Conservation (phyloP, 2,888 invertebrate genomes). For the Zaprionus lineosus region DNA sequence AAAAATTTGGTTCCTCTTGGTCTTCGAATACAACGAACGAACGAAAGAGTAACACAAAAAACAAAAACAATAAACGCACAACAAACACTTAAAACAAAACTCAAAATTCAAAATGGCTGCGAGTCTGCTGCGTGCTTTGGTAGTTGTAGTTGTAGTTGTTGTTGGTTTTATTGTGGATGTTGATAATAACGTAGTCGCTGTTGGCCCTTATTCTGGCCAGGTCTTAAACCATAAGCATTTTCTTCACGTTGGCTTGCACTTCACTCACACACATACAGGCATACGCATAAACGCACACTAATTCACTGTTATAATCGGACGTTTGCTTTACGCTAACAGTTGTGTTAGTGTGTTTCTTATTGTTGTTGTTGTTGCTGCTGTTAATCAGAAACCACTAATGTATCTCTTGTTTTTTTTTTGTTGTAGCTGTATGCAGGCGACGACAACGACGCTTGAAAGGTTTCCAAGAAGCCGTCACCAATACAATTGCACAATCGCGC, state of each 20-base stretch:
- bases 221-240: conserved; percentile 65
- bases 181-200: no score
- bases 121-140: conserved; percentile 11
- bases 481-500: conserved; percentile 15
- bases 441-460: conserved; percentile 75
- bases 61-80: conserved; percentile 25
- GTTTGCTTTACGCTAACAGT: conserved; percentile 50
- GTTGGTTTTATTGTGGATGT: no score
- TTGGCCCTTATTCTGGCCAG: conserved; percentile 46
- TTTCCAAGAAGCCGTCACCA: conserved; percentile 67
- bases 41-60: no score
- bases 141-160: conserved; percentile 35
- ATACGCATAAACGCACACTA: conserved; percentile 33
- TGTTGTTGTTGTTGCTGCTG: conserved; percentile 50
- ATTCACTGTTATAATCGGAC: conserved; percentile 75
- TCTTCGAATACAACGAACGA: conserved; percentile 16
- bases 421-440: conserved; percentile 45
- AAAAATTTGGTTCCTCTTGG: conserved; percentile 4
- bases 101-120: conserved; percentile 62
- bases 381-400: conserved; percentile 58
- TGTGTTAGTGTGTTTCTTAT: conserved; percentile 5
- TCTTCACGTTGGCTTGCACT: conserved; percentile 48
- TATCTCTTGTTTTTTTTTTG: conserved; percentile 35
- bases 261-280: conserved; percentile 31
- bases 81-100: conserved; percentile 23